These are phyloP conservation scores for Geopemphigus sp. DNA, from an alignment of 1,140 invertebrate species.

Conservation along the genomic window DNA sequence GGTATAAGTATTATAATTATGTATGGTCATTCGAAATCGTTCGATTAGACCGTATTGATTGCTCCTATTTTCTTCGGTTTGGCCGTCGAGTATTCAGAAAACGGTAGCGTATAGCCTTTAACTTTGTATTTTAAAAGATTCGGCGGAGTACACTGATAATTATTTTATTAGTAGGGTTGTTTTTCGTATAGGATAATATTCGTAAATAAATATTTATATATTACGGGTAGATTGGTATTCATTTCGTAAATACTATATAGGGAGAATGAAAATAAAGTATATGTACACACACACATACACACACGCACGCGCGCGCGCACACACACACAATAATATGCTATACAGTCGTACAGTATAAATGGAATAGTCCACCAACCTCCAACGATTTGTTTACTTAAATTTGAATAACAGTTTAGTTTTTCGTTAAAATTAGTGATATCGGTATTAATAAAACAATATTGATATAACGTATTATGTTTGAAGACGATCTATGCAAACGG, in stretches of 20 bases:
- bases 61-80: no score
- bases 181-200: not conserved
- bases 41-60: no score
- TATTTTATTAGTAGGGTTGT: not conserved
- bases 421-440: not conserved
- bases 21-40: no score
- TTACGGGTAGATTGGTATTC: not conserved
- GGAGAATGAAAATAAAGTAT: not conserved
- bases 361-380: constrained; percentile 19
- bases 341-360: constrained; percentile 4
- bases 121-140: not conserved
- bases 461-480: not conserved
- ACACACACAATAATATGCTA: not conserved
- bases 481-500: constrained; percentile 36
- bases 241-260: not conserved
- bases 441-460: not conserved
- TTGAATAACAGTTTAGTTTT: not conserved
- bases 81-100: no score
- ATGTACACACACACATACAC: no score
- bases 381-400: constrained; percentile 10
- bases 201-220: not conserved
- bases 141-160: not conserved
- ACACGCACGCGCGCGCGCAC: no score
- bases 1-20: no score
- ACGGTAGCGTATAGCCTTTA: not conserved